Percentiles rank a stretch among this genome's conserved stretches.
Evolutionary conservation across 2,888 invertebrate species (phyloP).

Genomic region (Melitaea athalia): DNA sequence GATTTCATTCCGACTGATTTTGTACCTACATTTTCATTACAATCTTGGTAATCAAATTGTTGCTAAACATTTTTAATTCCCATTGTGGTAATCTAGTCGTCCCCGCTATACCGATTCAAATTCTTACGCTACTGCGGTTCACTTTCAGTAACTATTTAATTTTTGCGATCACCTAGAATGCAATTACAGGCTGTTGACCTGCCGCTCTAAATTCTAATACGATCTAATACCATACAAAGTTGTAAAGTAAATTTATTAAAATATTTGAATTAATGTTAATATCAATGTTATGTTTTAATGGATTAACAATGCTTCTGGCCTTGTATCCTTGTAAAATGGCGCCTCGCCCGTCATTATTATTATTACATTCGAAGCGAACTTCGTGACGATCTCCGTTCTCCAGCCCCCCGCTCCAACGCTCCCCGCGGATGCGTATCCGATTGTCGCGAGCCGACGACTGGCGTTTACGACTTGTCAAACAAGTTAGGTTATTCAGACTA

Average conservation of each 20-base stretch:
- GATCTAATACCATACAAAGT: slow-evolving; percentile 54
- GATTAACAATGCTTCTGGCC: slow-evolving; percentile 72
- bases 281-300: slow-evolving; percentile 51
- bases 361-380: slow-evolving; percentile 81
- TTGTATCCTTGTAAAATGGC: slow-evolving; percentile 82
- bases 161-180: slow-evolving; percentile 51
- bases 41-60: slow-evolving; percentile 21
- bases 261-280: slow-evolving; percentile 38
- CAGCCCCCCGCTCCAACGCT: slow-evolving; percentile 54
- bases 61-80: slow-evolving; percentile 5
- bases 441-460: slow-evolving; percentile 74
- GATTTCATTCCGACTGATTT: slow-evolving; percentile 51
- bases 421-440: slow-evolving; percentile 81
- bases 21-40: slow-evolving; percentile 34
- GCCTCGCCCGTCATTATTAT: slow-evolving; percentile 75
- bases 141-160: slow-evolving; percentile 16
- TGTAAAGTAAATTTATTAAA: slow-evolving; percentile 43
- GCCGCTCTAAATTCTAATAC: slow-evolving; percentile 58
- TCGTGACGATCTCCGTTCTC: slow-evolving; percentile 79
- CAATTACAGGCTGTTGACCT: slow-evolving; percentile 77
- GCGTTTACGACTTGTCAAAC: slow-evolving; percentile 81
- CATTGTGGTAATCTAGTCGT: slow-evolving; percentile 2
- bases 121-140: not conserved
- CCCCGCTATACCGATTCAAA: not conserved
- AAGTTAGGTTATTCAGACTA: slow-evolving; percentile 75